Percentiles rank a stretch among this genome's conserved stretches.
Conservation (phyloP, 2,113 vertebrate species). For the Tachysurus vachellii region DNA sequence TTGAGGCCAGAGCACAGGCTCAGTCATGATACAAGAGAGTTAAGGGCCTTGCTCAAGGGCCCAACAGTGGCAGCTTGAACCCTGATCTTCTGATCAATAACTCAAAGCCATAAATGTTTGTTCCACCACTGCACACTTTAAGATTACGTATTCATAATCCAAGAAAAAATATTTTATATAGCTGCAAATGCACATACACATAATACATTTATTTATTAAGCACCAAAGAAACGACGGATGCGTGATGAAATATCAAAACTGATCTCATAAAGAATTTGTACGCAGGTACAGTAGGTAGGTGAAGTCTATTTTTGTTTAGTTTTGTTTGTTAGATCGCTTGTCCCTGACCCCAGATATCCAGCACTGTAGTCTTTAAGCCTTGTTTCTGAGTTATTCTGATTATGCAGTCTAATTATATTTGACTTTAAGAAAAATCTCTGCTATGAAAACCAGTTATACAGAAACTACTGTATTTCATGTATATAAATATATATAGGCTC, state of each 20-base stretch:
- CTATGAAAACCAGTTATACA: conserved; percentile 3
- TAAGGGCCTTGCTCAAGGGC: too few relatives aligned
- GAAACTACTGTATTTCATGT: background rate
- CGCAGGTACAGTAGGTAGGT: too few relatives aligned
- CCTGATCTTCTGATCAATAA: too few relatives aligned
- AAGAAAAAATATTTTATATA: background rate
- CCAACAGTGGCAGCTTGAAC: too few relatives aligned
- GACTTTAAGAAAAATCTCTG: background rate
- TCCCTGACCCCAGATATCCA: background rate
- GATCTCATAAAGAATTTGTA: background rate
- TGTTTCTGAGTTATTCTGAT: background rate
- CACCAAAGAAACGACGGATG: background rate
- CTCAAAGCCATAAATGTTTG: too few relatives aligned
- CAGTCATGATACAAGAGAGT: too few relatives aligned
- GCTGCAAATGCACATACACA: background rate
- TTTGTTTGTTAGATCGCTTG: too few relatives aligned
- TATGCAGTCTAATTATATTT: background rate
- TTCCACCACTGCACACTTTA: too few relatives aligned
- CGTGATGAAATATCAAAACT: background rate
- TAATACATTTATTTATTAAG: background rate
- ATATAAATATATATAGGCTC: background rate
- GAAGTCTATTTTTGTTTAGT: too few relatives aligned
- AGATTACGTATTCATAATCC: too few relatives aligned
- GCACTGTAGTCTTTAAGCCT: background rate
- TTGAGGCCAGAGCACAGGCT: too few relatives aligned